These are phyloP conservation scores for Lysiphlebus fabarum DNA, from an alignment of 1,140 invertebrate genomes.

Conservation along the genomic window DNA sequence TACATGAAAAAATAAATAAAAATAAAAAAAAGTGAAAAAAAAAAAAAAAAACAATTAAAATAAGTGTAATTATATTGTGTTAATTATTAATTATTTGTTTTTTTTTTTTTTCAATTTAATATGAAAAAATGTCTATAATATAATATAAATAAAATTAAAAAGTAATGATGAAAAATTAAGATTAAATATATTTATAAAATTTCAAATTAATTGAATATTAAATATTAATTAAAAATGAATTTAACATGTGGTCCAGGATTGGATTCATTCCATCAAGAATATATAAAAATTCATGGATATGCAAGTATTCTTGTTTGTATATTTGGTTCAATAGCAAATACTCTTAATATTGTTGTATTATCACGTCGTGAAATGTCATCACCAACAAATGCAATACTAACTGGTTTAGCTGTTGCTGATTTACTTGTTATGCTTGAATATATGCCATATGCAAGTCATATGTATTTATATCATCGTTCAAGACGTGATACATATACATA, in stretches of 20 bases:
- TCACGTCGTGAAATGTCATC: conserved; percentile 88
- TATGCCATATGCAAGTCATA: conserved; percentile 82
- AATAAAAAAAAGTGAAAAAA: too few species aligned
- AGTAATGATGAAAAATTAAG: too few species aligned
- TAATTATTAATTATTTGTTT: too few species aligned
- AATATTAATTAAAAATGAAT: conserved; percentile 14
- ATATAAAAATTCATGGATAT: conserved; percentile 66
- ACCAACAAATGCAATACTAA: conserved; percentile 88
- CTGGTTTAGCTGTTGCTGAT: conserved; percentile 87
- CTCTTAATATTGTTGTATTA: conserved; percentile 91
- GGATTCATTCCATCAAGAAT: conserved; percentile 49
- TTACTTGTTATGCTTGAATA: conserved; percentile 91
- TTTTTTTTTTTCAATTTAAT: too few species aligned
- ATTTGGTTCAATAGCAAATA: conserved; percentile 88
- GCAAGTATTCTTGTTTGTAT: conserved; percentile 78
- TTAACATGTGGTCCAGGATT: conserved; percentile 48
- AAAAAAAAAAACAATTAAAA: too few species aligned
- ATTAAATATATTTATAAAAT: too few species aligned
- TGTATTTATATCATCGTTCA: conserved; percentile 65
- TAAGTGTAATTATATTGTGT: too few species aligned
- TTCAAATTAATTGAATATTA: too few species aligned
- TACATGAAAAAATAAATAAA: too few species aligned
- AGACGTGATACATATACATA: conserved; percentile 66
- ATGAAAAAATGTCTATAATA: too few species aligned
- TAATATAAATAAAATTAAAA: too few species aligned